Evolutionary conservation across 2,888 invertebrate genomes (phyloP).

Genomic region (Pammene fasciana): DNA sequence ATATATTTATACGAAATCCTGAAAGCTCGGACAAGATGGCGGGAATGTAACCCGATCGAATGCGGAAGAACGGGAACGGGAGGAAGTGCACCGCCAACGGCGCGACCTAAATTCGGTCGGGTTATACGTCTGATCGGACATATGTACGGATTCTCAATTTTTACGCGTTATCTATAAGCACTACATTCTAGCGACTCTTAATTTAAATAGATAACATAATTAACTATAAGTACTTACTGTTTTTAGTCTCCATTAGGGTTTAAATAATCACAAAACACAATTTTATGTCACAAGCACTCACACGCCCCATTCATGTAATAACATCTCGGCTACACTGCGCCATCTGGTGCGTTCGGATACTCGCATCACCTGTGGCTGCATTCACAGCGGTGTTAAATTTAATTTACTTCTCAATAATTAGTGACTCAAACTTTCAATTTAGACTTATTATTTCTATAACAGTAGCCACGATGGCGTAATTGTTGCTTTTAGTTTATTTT

Average conservation of each 20-base stretch:
- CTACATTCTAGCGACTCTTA: constrained; percentile 53
- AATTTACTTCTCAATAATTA: constrained; percentile 59
- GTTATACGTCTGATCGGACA: constrained; percentile 76
- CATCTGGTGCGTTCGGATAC: constrained; percentile 67
- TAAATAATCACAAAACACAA: constrained; percentile 79
- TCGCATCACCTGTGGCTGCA: constrained; percentile 61
- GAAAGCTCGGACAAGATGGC: constrained; percentile 82
- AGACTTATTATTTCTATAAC: constrained; percentile 49
- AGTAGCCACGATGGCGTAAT: constrained; percentile 27
- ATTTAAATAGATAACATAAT: constrained; percentile 47
- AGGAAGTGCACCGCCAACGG: constrained; percentile 59
- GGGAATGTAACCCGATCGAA: constrained; percentile 70
- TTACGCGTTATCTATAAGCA: constrained; percentile 67
- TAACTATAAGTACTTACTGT: constrained; percentile 70
- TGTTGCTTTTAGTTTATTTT: constrained; percentile 12
- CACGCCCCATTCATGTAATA: constrained; percentile 82
- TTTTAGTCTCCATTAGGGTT: constrained; percentile 69
- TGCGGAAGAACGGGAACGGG: constrained; percentile 56
- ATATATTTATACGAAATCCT: constrained; percentile 79
- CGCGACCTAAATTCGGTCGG: constrained; percentile 71
- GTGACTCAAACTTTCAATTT: constrained; percentile 51
- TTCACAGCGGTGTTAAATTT: constrained; percentile 66
- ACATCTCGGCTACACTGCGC: constrained; percentile 82
- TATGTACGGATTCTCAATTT: constrained; percentile 75
- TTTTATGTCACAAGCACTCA: constrained; percentile 80